These are phyloP conservation scores for Chloroceryle aenea DNA, from an alignment of 2,113 vertebrate genomes.

Conservation along the genomic window DNA sequence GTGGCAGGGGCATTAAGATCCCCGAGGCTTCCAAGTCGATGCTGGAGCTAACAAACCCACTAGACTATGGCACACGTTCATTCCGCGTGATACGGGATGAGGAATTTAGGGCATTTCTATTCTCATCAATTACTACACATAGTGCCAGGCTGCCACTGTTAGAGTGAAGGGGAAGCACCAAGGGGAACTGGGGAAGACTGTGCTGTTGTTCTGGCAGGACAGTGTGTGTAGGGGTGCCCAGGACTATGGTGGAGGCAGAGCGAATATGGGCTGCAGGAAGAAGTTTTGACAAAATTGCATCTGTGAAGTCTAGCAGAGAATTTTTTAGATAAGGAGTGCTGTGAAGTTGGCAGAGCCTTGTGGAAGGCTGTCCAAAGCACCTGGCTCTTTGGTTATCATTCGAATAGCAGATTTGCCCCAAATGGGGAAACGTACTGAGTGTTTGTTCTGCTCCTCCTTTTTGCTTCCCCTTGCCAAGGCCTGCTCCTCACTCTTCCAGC, in stretches of 20 bases:
- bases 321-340: not conserved
- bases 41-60: not conserved
- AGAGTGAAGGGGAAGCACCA: not conserved
- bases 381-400: conserved; percentile 33
- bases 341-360: conserved; percentile 21
- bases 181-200: not conserved
- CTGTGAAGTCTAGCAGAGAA: not conserved
- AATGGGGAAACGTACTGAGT: conserved; percentile 16
- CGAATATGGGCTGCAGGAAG: not conserved
- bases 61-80: not conserved
- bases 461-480: conserved; percentile 22
- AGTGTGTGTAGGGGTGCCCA: accelerated
- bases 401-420: conserved; percentile 6
- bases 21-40: not conserved
- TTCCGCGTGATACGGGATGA: accelerated
- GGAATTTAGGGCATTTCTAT: not conserved
- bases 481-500: not conserved
- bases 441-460: conserved; percentile 36
- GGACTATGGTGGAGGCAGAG: not conserved
- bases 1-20: not conserved
- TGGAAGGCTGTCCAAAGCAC: conserved; percentile 29
- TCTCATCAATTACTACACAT: not conserved
- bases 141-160: not conserved
- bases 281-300: not conserved
- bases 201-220: not conserved